Evolutionary conservation across 2,113 vertebrate species (phyloP), one percentile per base, ranked within the genome.

Genomic region (Aspidoscelis tigris): DNA sequence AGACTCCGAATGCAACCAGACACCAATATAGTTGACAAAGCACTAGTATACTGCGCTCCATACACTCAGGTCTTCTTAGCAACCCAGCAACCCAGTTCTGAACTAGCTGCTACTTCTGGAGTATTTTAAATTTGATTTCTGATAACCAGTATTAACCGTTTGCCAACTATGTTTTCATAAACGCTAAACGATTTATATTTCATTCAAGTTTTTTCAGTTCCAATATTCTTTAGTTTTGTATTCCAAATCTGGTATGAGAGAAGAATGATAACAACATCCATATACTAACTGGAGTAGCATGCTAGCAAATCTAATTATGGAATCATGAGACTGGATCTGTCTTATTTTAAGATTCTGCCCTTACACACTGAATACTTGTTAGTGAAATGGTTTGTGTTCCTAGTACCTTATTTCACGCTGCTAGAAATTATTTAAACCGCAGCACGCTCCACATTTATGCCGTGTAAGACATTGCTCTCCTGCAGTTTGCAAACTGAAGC

Each of bases 281-380:
- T 85, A 18, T 70, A 68, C 76, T 81, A 87, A 88, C 86, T 85
- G 64, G 22, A 70, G 26, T 12, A 83, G 64, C 81, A 68, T 74
- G 84, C 86, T 65, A 86, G 80, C 78, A 81, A 80, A 90, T 89
- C 84, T 85, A 33, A 90, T 78, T 24, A 84, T 78, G 83, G 86
- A 91, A 88, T 89, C 88, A 80, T 82, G 87, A 87, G 43, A 82
- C 80, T 76, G 55, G 4, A 18, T 11, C 22, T 65, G 69, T 86
- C 70, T 86, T 53, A 68, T 65, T 91, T 88, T 83, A 75, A 50
- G 26, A 41, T 77, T 86, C 33, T 65, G 76, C 41, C 22, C 68
- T 91, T 47, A 84, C 50, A 85, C 12, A 47, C 41, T 58, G 87
- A 70, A 26, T 92, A 78, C 41, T 81, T 76, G 24, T 26, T 88